phyloP scores from a whole-genome alignment of 35 echinoderm and acorn worm species.

The Ptychodera flava region DNA sequence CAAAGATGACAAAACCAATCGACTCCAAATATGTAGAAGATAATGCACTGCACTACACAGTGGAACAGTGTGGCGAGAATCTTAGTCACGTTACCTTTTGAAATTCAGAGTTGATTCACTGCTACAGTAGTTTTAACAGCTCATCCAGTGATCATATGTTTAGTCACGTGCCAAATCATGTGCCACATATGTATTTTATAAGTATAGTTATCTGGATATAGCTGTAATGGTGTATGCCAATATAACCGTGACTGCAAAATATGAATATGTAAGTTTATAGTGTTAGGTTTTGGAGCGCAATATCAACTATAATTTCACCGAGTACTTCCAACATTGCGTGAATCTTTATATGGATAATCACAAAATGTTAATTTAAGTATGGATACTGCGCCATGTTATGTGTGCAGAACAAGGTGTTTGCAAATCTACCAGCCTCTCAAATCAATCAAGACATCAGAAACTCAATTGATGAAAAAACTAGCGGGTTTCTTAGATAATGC shows the following conservation, averaged over 20 bases:
- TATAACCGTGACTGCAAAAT: background rate
- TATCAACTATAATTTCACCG: too few species aligned
- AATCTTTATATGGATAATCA: too few species aligned
- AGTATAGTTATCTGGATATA: background rate
- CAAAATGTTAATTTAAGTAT: too few species aligned
- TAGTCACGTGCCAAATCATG: background rate
- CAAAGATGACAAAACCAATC: background rate
- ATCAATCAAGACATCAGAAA: too few species aligned
- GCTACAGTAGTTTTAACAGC: background rate
- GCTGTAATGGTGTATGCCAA: background rate
- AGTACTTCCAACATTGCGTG: too few species aligned
- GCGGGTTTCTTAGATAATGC: too few species aligned
- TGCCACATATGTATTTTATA: background rate
- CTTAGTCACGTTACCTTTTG: slow-evolving; percentile 10
- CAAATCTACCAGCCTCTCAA: too few species aligned
- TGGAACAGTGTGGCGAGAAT: slow-evolving; percentile 15
- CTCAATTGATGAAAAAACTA: too few species aligned
- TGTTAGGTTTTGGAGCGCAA: too few species aligned
- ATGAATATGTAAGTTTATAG: background rate
- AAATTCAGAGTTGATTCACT: background rate
- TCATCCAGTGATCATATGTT: background rate
- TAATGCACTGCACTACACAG: slow-evolving; percentile 9
- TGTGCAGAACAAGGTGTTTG: too few species aligned
- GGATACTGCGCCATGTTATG: too few species aligned
- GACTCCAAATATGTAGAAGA: background rate